These are phyloP conservation scores for Clarias fuscus DNA, from an alignment of 2,797 vertebrate species.

Conservation along the genomic window DNA sequence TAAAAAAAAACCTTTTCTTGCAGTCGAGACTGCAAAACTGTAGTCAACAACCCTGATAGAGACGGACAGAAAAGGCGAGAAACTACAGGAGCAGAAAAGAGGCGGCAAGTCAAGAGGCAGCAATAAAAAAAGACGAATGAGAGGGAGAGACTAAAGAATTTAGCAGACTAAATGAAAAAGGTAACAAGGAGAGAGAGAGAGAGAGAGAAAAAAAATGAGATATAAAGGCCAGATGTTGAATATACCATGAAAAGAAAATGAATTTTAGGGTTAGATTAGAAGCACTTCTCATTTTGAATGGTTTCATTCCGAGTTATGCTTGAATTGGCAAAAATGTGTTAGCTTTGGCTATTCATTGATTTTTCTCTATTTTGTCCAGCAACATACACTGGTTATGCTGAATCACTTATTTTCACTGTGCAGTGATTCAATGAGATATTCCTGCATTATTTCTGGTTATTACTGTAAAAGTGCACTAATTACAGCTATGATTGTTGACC, in stretches of 20 bases:
- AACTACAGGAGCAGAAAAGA: constrained; percentile 23
- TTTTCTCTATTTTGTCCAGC: not conserved
- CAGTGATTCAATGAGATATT: not conserved
- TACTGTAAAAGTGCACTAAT: not conserved
- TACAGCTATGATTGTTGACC: not conserved
- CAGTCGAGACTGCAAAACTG: constrained; percentile 14
- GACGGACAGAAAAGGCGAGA: constrained; percentile 27
- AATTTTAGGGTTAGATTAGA: constrained; percentile 4
- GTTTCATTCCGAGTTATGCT: not conserved
- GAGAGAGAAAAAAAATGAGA: not conserved
- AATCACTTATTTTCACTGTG: not conserved
- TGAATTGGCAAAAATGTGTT: not conserved
- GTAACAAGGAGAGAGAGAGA: not conserved
- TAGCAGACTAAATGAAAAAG: constrained; percentile 23
- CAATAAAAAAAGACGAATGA: constrained; percentile 32
- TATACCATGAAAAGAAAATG: constrained; percentile 23
- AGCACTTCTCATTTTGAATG: constrained; percentile 3
- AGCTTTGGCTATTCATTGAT: not conserved
- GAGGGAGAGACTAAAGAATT: constrained; percentile 31
- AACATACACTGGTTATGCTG: not conserved
- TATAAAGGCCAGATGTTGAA: constrained; percentile 9
- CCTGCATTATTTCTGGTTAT: not conserved
- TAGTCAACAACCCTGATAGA: constrained; percentile 21
- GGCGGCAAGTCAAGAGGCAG: constrained; percentile 26
- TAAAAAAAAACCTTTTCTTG: not conserved